Percentiles rank a stretch among this genome's conserved stretches.
Conservation (phyloP, 2,888 invertebrate genomes). For the Epistrophe grossulariae region DNA sequence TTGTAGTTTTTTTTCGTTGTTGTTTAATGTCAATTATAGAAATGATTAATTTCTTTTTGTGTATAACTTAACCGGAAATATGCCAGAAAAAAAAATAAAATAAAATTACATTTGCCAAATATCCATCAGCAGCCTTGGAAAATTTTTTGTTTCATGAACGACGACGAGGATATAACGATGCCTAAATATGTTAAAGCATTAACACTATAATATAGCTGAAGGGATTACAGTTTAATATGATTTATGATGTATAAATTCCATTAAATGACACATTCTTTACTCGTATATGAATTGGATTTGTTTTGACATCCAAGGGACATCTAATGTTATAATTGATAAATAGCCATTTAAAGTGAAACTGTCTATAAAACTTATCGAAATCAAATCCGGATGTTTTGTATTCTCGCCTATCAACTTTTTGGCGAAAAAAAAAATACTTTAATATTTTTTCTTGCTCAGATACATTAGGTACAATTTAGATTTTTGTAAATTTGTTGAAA, state of each 20-base stretch:
- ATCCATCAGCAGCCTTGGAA: not conserved
- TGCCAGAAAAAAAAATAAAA: slow-evolving; percentile 3
- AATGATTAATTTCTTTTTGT: slow-evolving; percentile 17
- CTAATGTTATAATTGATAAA: not conserved
- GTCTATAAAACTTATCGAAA: not conserved
- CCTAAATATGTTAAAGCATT: not conserved
- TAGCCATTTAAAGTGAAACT: not conserved
- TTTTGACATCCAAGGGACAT: not conserved
- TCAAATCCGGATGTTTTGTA: too few relatives aligned
- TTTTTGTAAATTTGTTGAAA: too few relatives aligned
- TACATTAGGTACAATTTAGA: too few relatives aligned
- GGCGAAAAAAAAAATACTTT: too few relatives aligned
- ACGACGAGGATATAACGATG: not conserved
- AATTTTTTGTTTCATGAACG: not conserved
- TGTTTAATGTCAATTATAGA: slow-evolving; percentile 28
- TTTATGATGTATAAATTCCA: slow-evolving; percentile 29
- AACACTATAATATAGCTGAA: slow-evolving; percentile 17
- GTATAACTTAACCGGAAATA: slow-evolving; percentile 17
- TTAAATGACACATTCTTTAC: slow-evolving; percentile 22
- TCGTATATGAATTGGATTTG: not conserved
- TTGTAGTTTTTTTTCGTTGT: not conserved
- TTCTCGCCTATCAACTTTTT: too few relatives aligned
- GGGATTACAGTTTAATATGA: slow-evolving; percentile 14
- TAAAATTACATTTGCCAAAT: not conserved
- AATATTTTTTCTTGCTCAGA: too few relatives aligned